Conservation (phyloP, 2,113 vertebrate genomes). For the Lucifuga dentata region DNA sequence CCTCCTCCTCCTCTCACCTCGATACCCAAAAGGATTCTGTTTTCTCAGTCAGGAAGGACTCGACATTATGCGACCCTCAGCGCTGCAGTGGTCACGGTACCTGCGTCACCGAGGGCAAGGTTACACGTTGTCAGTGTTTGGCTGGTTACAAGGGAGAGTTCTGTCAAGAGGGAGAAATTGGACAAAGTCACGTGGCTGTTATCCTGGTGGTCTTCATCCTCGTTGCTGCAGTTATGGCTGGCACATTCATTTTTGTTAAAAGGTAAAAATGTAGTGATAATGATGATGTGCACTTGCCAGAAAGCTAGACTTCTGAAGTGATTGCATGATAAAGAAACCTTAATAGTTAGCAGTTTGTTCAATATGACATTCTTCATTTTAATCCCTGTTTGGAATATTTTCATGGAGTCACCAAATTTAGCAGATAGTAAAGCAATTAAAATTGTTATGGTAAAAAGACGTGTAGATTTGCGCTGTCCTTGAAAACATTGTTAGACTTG, state of each 20-base stretch:
- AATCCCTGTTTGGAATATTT: no score
- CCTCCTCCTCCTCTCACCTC: not conserved
- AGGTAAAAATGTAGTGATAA: constrained; percentile 57
- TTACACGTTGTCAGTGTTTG: constrained; percentile 80
- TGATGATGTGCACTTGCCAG: not conserved
- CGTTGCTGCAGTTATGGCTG: constrained; percentile 7
- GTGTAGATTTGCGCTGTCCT: no score
- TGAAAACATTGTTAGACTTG: no score
- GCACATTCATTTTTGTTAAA: constrained; percentile 46
- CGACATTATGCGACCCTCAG: constrained; percentile 74
- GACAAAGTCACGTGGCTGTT: constrained; percentile 29
- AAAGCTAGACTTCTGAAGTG: not conserved
- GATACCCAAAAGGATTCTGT: constrained; percentile 1
- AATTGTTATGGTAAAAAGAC: no score
- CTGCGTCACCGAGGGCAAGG: constrained; percentile 75
- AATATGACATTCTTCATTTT: no score
- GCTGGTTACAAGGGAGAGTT: constrained; percentile 83
- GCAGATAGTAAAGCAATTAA: no score
- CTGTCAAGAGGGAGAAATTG: constrained; percentile 78
- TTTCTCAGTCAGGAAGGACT: constrained; percentile 45
- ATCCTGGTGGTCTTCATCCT: constrained; percentile 59
- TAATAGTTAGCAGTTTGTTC: no score
- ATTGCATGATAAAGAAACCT: no score
- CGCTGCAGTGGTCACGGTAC: constrained; percentile 82
- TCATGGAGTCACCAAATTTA: no score